phyloP scores from a whole-genome alignment of 2,113 vertebrate species.

The Phylloscopus whistleri region DNA sequence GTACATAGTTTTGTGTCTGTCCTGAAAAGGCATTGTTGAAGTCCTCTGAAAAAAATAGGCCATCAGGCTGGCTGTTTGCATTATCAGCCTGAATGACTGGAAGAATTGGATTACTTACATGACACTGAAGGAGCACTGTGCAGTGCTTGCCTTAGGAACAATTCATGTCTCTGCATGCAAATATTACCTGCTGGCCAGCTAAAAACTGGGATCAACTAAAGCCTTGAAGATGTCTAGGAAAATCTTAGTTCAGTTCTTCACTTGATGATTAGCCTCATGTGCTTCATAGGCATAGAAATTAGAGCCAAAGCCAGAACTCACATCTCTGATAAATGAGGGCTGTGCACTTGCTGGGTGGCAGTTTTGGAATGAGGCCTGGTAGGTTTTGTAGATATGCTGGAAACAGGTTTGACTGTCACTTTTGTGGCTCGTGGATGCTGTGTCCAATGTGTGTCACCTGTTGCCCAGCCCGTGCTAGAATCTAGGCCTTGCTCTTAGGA shows the following conservation, averaged over 20 bases:
- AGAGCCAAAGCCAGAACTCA: background rate
- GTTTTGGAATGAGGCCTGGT: background rate
- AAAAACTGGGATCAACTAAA: background rate
- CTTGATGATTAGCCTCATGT: background rate
- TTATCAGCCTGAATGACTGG: background rate
- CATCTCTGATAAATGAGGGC: background rate
- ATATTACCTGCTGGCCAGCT: background rate
- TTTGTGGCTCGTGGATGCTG: background rate
- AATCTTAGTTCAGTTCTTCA: background rate
- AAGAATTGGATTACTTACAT: constrained; percentile 31
- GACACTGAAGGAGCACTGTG: background rate
- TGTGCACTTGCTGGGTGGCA: background rate
- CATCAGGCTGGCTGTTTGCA: background rate
- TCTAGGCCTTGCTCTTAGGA: background rate
- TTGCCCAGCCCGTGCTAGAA: background rate
- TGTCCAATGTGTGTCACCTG: background rate
- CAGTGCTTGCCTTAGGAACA: background rate
- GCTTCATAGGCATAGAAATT: background rate
- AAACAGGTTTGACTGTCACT: background rate
- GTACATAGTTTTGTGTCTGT: constrained; percentile 47
- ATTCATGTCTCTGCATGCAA: background rate
- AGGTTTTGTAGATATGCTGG: background rate
- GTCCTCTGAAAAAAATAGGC: constrained; percentile 61
- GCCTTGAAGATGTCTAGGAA: background rate
- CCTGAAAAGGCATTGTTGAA: constrained; percentile 58